Base-by-base conservation (phyloP, 2,797 vertebrate genomes). In the Hydrolagus colliei region DNA sequence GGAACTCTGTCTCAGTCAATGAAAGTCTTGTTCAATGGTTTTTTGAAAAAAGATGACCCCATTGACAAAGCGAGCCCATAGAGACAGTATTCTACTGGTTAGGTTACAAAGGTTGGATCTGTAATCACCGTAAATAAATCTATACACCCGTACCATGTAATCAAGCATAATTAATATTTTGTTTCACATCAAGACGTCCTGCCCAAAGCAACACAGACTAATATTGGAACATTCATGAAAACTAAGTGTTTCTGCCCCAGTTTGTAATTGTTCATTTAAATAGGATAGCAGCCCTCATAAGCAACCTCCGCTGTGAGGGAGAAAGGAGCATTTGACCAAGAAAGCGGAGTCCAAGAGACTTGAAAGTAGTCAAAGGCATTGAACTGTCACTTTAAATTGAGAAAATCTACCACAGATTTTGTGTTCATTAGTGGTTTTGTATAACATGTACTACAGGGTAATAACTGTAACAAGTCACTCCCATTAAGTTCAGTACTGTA, bases 1-100 rank as follows among this genome's bases (percentile, higher is more conserved):
- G 65, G 32, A 84, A 84, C 7, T 9, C 63, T 82, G 16, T 82
- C 32, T 82, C 63, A 82, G 79, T 84, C 79, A 84, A 84, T 84
- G 65, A 84, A 84, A 52, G 65, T 68, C 16, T 71, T 84, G 65
- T 84, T 68, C 65, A 67, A 13, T 52, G 41, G 68, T 68, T 82
- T 14, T 52, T 16, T 5, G 7, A 13, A 84, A 82, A 80, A 52
- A 52, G 71, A 84, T 20, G 65, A 63, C 3, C 79, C 71, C 65
- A 68, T 84, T 84, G 65, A 84, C 71, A 20, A 68, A 14, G 71
- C 16, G 20, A 32, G 65, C 79, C 14, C 79, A 79, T 63, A 82
- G 16, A 68, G 79, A 71, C 16, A 82, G 63, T 82, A 41, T 18
- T 18, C 63, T 32, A 71, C 16, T 71, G 32, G 18, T 71, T 84